A percentile compares a stretch with the other conserved stretches of the same genome.
Evolutionary conservation across 2,888 invertebrate genomes (phyloP).

Genomic region (Congeria kusceri): DNA sequence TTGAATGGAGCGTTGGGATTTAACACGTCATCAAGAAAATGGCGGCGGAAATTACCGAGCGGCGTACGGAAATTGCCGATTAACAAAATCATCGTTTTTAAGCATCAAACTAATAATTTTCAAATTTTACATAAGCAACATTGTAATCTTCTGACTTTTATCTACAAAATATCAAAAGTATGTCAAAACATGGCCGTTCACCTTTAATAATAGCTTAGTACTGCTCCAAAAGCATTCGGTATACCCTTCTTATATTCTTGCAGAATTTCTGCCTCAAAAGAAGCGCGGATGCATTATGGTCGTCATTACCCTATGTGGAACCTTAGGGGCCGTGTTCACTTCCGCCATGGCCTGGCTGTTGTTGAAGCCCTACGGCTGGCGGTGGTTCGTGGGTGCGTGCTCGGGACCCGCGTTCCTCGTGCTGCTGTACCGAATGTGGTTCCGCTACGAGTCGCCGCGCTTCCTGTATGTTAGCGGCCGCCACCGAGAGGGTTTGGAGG

Average conservation of each 20-base stretch:
- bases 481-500: constrained; percentile 60
- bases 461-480: constrained; percentile 74
- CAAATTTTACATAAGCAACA: no score
- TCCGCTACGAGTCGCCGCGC: constrained; percentile 75
- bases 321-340: constrained; percentile 75
- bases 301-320: constrained; percentile 80
- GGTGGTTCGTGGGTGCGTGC: constrained; percentile 75
- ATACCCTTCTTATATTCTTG: constrained; percentile 48
- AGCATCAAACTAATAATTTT: no score
- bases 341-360: constrained; percentile 78
- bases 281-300: constrained; percentile 77
- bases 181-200: no score
- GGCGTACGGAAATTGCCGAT: no score
- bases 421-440: constrained; percentile 63
- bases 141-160: no score
- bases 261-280: constrained; percentile 76
- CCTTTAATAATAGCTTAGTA: no score
- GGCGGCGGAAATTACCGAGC: no score
- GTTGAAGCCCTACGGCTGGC: constrained; percentile 73
- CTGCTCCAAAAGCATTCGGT: no score
- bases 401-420: constrained; percentile 71
- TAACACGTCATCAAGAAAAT: no score
- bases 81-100: no score
- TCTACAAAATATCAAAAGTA: no score
- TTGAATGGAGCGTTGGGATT: no score